These are phyloP conservation scores for Notarius lentiginosus DNA, from an alignment of 2,113 vertebrate genomes.

Conservation along the genomic window DNA sequence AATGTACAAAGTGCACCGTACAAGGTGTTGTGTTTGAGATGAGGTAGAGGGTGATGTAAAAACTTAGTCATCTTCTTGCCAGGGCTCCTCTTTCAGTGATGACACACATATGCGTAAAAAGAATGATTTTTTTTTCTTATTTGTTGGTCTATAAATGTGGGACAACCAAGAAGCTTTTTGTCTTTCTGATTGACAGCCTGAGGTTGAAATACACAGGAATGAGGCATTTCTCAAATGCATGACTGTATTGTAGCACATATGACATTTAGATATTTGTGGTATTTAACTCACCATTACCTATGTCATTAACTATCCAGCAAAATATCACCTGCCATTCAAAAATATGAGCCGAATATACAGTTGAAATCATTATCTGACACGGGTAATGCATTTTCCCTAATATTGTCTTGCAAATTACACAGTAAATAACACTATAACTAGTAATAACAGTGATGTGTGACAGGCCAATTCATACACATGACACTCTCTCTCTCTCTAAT, in stretches of 20 bases:
- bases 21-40: neutral
- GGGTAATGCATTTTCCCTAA: neutral
- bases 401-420: neutral
- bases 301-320: neutral
- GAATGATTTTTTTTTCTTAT: neutral
- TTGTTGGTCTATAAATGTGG: neutral
- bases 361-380: neutral
- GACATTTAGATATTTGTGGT: neutral
- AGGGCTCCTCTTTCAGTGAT: neutral
- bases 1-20: conserved; percentile 25
- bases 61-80: neutral
- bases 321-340: conserved; percentile 12
- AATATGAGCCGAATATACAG: conserved; percentile 8
- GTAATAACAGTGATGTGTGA: neutral
- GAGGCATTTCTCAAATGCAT: neutral
- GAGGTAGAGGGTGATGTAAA: conserved; percentile 11
- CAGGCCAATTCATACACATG: neutral
- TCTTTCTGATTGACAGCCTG: neutral
- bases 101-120: neutral
- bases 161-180: neutral
- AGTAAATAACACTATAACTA: neutral
- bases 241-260: neutral
- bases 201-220: neutral
- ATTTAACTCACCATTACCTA: neutral
- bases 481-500: neutral